phyloP scores from a whole-genome alignment of 2,888 invertebrate genomes.

The Rhaphigaster nebulosa region DNA sequence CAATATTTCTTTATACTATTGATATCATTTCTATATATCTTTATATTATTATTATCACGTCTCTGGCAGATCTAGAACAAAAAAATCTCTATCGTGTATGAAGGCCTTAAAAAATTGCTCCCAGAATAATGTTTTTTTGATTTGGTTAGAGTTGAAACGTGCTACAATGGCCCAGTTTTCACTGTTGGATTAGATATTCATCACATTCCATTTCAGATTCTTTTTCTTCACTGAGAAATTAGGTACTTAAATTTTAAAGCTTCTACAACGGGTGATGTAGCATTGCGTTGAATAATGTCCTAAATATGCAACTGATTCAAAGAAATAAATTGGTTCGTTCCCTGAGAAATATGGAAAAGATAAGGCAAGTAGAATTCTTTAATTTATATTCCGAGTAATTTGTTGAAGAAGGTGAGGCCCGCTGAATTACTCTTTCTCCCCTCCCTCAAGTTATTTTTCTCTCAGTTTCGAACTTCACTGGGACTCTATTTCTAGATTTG shows the following conservation, averaged over 20 bases:
- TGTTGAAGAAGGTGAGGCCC: not conserved
- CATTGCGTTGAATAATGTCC: not conserved
- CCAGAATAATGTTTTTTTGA: no score
- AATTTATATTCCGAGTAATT: not conserved
- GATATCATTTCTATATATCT: no score
- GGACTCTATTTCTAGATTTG: not conserved
- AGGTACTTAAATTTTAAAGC: not conserved
- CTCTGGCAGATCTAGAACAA: no score
- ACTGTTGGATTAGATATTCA: no score
- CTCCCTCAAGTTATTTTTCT: not conserved
- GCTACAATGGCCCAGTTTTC: no score
- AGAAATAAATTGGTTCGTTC: conserved; percentile 2
- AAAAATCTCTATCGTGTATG: no score
- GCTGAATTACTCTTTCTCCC: not conserved
- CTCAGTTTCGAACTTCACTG: not conserved
- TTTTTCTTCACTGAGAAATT: not conserved
- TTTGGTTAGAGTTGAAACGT: no score
- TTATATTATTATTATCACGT: no score
- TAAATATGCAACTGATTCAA: not conserved
- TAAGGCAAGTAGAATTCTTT: not conserved
- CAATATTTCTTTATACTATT: no score
- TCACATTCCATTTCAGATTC: not conserved
- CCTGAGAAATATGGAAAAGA: not conserved
- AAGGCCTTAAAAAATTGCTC: no score
- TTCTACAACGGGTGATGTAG: not conserved